Conservation (phyloP, 92 coral and sea anemone genomes). For the Porites rus region DNA sequence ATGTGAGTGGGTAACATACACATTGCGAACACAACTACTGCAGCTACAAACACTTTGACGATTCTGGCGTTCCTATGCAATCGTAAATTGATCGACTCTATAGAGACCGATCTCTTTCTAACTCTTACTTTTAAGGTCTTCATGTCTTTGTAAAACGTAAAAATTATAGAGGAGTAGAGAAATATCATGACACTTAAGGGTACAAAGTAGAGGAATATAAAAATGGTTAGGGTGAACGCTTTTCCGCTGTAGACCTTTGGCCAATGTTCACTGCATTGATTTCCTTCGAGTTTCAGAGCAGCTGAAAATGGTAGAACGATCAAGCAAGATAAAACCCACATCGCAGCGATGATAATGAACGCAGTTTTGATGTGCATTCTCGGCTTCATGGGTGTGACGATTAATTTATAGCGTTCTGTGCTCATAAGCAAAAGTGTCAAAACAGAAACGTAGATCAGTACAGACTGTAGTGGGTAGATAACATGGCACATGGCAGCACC, state of each 20-base stretch:
- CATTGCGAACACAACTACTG: conserved; percentile 82
- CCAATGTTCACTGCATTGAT: conserved; percentile 68
- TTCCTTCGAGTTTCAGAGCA: conserved; percentile 42
- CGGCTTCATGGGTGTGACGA: conserved; percentile 77
- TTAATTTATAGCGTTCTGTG: conserved; percentile 72
- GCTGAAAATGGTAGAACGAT: conserved; percentile 66
- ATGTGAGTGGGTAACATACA: conserved; percentile 93
- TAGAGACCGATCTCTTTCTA: conserved; percentile 45
- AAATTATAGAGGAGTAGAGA: conserved; percentile 59
- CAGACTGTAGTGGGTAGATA: conserved; percentile 79
- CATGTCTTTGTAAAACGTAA: conserved; percentile 68
- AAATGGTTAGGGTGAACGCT: conserved; percentile 61
- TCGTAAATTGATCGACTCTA: conserved; percentile 42
- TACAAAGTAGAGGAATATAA: conserved; percentile 52
- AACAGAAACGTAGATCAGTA: conserved; percentile 68
- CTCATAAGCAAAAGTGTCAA: conserved; percentile 75
- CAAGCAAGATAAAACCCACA: conserved; percentile 65
- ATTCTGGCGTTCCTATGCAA: conserved; percentile 76
- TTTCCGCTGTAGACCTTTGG: conserved; percentile 38
- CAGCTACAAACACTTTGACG: conserved; percentile 84
- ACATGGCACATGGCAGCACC: conserved; percentile 71
- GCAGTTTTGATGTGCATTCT: conserved; percentile 48
- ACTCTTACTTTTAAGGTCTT: conserved; percentile 49
- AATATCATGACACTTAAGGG: conserved; percentile 60
- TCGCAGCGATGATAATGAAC: conserved; percentile 47